Conservation (phyloP, 2,113 vertebrate species). For the Pholis gunnellus region DNA sequence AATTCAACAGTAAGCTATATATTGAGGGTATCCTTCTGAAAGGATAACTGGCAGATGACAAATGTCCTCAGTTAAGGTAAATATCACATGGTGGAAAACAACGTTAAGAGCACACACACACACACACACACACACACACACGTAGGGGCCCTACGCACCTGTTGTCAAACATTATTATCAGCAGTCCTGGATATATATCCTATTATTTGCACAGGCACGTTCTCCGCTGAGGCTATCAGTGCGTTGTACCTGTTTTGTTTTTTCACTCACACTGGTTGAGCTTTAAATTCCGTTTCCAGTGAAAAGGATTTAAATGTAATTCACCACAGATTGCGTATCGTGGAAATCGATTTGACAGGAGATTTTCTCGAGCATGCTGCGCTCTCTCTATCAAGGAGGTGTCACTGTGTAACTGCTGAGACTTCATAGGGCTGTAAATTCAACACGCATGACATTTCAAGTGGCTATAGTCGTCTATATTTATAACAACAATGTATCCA, state of each 20-base stretch:
- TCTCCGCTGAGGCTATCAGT: neutral
- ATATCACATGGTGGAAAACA: conserved; percentile 1
- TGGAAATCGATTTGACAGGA: neutral
- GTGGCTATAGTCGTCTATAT: neutral
- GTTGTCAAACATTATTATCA: neutral
- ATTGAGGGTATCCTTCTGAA: too few relatives aligned
- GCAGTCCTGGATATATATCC: neutral
- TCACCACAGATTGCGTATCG: neutral
- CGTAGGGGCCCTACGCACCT: neutral
- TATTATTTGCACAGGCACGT: neutral
- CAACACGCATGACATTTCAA: conserved; percentile 23
- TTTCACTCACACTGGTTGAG: conserved; percentile 3
- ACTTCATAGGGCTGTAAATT: neutral
- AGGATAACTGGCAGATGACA: too few relatives aligned
- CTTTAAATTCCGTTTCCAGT: neutral
- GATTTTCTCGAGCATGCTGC: neutral
- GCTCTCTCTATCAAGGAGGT: neutral
- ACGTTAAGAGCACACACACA: neutral
- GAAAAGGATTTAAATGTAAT: conserved; percentile 11
- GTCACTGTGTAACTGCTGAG: neutral
- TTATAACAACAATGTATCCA: neutral
- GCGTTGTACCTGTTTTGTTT: neutral
- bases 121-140: neutral
- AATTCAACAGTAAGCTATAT: too few relatives aligned
- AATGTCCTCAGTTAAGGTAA: too few relatives aligned